Evolutionary conservation across 2,797 vertebrate species (phyloP), one percentile per base, ranked within the genome.

Genomic region (Lates japonicus): DNA sequence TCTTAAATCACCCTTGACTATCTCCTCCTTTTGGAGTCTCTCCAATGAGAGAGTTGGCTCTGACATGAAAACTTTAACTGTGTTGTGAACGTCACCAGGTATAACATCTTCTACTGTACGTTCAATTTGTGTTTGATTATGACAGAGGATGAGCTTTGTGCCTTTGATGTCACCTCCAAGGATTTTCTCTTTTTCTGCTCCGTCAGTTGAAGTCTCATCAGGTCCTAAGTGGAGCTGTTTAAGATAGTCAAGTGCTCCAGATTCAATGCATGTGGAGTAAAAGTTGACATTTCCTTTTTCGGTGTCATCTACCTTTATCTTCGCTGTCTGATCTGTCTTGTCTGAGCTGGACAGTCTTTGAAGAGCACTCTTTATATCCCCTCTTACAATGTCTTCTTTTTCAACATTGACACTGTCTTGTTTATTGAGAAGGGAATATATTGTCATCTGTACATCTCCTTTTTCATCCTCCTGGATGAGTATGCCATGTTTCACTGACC

Each of bases 261-360:
- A 96, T 94, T 99, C 97, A 87, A 99, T 99, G 78, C 97, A 98
- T 2, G 96, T 98, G 41, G 97, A 97, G 85, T 96, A 98, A 95
- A 99, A 97, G 73, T 93, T 95, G 78, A 99, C 97, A 70, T 98
- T 97, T 84, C 97, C 97, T 46, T 95, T 97, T 90, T 98, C 97
- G 7, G 86, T 90, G n/a, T 97, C 96, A 72, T 96, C 95, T 33
- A 98, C 92, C 89, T 93, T 95, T 86, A 96, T 95, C 87, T 81
- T 96, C 70, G 92, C 72, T 25, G 86, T 63, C 81, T 92, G 83
- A 82, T 95, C 94, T 54, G 71, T 39, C 54, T 88, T 93, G 74
- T 94, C 95, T 86, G 87, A 42, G 65, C 88, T 95, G 54, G 95
- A 95, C 19, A 97, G 90, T 83, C 82, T 96, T 78, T 96, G 92